Evolutionary conservation across 1,140 invertebrate species (phyloP).

Genomic region (Procambarus clarkii): DNA sequence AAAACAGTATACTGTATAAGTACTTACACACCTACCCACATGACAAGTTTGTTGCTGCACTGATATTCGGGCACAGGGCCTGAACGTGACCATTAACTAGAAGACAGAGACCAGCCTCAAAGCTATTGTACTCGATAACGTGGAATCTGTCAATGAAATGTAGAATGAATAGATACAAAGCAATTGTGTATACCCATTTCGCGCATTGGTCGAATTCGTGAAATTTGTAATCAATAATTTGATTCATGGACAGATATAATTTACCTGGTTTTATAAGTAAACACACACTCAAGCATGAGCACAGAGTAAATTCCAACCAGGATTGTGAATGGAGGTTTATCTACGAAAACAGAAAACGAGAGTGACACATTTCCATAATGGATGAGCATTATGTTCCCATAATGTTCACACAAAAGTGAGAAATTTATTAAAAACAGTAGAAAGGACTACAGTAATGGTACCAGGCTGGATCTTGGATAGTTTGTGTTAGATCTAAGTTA

Average conservation of each 20-base stretch:
- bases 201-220: neutral
- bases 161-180: neutral
- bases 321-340: no score
- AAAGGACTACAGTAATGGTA: no score
- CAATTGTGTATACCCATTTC: neutral
- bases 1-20: conserved; percentile 2
- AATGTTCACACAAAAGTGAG: no score
- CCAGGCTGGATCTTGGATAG: no score
- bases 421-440: no score
- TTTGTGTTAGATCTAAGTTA: no score
- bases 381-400: no score
- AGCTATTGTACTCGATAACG: conserved; percentile 1
- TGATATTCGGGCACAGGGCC: neutral
- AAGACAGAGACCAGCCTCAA: neutral
- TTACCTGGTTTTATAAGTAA: no score
- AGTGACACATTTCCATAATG: no score
- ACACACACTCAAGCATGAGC: no score
- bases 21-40: conserved; percentile 15
- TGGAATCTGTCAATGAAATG: conserved; percentile 2
- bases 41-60: neutral
- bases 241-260: neutral
- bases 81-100: neutral
- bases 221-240: neutral
- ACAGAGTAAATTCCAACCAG: no score
- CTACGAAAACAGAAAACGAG: no score